Base-by-base conservation (phyloP, 2,113 vertebrate species). In the Psilopsiagon aymara region DNA sequence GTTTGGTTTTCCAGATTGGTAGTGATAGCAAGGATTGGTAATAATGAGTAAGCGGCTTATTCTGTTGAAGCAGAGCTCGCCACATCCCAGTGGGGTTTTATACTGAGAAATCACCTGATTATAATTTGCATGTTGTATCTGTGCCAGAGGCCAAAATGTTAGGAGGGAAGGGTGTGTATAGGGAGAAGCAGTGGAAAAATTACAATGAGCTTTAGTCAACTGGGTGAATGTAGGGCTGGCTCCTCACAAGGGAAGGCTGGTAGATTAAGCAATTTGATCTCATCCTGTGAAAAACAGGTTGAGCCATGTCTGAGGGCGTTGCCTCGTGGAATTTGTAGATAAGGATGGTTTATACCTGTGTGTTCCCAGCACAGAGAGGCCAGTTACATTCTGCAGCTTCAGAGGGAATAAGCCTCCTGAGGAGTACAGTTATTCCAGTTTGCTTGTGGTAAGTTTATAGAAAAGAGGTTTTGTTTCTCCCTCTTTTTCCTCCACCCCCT, bases 251-350 rank as follows among this genome's bases (percentile, higher is more conserved):
- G 66, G 55, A 95, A 96, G 52, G 74, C 82, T 90, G 7, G 0
- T 60, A 75, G 94, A 79, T 92, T 95, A 52, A 85, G 95, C 83
- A 96, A 96, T 62, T 29, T 6, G 28, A 33, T 73, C 66, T 82
- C 74, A 91, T 64, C 35, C 70, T 39, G 31, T 94, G 79, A 69
- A 94, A 96, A 96, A 94, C 96, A 96, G 70, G 96, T 96, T 84
- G 81, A 80, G 91, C 46, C 95, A 85, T 41, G 77, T 89, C 49
- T 28, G 28, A 79, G 86, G 96, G 96, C 12, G 96, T 92, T 96
- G 70, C 80, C 94, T 86, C 1, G 7, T 27, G 39, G 70, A 89
- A 91, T 91, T 69, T 89, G 18, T 67, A 94, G 92, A 87, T 94
- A 91, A 82, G 49, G 53, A 43, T 59, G 62, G 23, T 49, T 92